Base-by-base conservation (phyloP, 1,140 invertebrate genomes). In the Lucilia cuprina region DNA sequence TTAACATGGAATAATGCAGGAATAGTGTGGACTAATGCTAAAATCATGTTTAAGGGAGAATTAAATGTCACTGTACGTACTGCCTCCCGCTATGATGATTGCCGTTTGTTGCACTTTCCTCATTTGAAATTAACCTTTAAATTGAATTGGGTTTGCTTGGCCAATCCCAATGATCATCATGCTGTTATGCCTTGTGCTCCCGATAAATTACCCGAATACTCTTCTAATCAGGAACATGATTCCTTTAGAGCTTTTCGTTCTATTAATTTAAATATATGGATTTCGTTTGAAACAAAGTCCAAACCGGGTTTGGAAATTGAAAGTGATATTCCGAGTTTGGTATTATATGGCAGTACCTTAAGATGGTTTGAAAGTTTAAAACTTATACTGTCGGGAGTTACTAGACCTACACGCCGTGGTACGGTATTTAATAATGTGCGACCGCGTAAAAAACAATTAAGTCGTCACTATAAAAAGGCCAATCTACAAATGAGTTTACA, bases 81-180 rank as follows among this genome's bases (percentile, higher is more conserved):
- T 0, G 98, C 98, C 0, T 99, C 98, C 77, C 99, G 99, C 91
- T 99, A 99, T 92, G 98, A 99, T 92, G 98, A 99, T 92, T 98
- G 97, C 89, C 94, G 96, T 82, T 93, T 99, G 74, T 90, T 99
- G 5, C 96, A 99, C 88, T 92, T 99, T 83, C 98, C 98, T 0
- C 96, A 96, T 88, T 92, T 99, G 7, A 96, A 96, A 87, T 92
- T 98, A 17, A 95, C 94, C 17, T 94, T 98, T 9, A 96, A 97
- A 89, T 92, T 99, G 75, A 94, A 95, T 83, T 99, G 98, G 98
- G 92, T 95, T 74, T 99, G 98, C 90, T 91, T 98, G 17, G 98
- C 96, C 10, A 97, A 99, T 92, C 95, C 97, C 0, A 96, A 98
- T 88, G 98, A 99, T 92, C 98, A 99, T 92, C 97, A 98, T 91